Evolutionary conservation across 2,888 invertebrate genomes (phyloP).

Genomic region (Dryobotodes eremita): DNA sequence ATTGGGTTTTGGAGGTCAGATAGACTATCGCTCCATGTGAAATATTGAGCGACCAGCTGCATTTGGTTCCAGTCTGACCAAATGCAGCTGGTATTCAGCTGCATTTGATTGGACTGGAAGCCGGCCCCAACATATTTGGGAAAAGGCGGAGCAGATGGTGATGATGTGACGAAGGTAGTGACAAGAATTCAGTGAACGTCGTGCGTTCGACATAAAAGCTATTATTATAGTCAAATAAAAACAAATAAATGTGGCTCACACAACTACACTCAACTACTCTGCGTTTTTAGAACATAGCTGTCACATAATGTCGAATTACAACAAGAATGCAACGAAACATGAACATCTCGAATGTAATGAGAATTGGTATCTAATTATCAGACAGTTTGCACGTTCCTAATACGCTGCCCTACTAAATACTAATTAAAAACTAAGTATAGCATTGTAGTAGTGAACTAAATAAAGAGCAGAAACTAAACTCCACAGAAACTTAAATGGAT

Average conservation of each 20-base stretch:
- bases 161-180: neutral
- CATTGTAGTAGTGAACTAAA: neutral
- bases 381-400: slow-evolving; percentile 13
- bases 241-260: neutral
- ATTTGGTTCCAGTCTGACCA: no score
- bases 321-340: neutral
- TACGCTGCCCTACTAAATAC: slow-evolving; percentile 20
- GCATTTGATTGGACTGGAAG: no score
- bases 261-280: neutral
- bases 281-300: neutral
- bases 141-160: neutral
- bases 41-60: no score
- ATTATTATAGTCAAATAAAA: neutral
- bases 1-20: neutral
- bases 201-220: neutral
- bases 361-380: slow-evolving; percentile 24
- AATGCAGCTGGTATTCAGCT: no score
- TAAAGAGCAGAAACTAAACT: neutral
- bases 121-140: neutral
- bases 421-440: slow-evolving; percentile 6
- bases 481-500: neutral
- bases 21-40: neutral
- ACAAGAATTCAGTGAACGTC: neutral
- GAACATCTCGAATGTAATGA: slow-evolving; percentile 1
- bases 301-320: neutral